These are phyloP conservation scores for Leptosomus discolor DNA, from an alignment of 2,113 vertebrate genomes.

Conservation along the genomic window DNA sequence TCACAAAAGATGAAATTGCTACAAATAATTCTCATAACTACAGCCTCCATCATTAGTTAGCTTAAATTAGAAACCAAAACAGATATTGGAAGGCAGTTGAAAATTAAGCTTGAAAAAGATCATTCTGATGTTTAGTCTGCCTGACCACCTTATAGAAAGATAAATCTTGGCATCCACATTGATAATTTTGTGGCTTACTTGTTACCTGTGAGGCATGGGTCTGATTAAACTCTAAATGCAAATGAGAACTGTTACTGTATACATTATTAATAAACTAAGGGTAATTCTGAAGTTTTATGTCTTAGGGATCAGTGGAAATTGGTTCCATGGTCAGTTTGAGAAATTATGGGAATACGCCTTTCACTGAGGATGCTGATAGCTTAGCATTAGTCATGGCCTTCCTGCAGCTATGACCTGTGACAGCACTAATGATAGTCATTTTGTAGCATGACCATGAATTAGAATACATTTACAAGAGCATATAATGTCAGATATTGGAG, in stretches of 20 bases:
- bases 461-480: conserved; percentile 81
- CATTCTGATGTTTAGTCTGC: conserved; percentile 45
- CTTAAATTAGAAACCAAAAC: conserved; percentile 15
- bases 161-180: conserved; percentile 76
- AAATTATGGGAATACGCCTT: conserved; percentile 87
- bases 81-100: not conserved
- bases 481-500: conserved; percentile 81
- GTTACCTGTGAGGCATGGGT: conserved; percentile 77
- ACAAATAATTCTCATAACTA: not conserved
- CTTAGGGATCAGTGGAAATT: conserved; percentile 86
- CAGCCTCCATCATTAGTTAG: not conserved
- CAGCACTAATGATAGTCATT: conserved; percentile 93
- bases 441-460: conserved; percentile 82
- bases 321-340: conserved; percentile 93
- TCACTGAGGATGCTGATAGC: conserved; percentile 79
- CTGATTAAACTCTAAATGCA: conserved; percentile 87
- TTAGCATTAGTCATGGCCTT: conserved; percentile 88
- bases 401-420: conserved; percentile 79
- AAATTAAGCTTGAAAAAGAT: conserved; percentile 35
- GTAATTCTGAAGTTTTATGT: conserved; percentile 94
- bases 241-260: conserved; percentile 78
- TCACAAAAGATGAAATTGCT: not conserved
- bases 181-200: conserved; percentile 78
- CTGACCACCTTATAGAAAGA: conserved; percentile 66
- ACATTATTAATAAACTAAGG: conserved; percentile 92